Base-by-base conservation (phyloP, 1,140 invertebrate genomes). In the Drosophila repletoides region DNA sequence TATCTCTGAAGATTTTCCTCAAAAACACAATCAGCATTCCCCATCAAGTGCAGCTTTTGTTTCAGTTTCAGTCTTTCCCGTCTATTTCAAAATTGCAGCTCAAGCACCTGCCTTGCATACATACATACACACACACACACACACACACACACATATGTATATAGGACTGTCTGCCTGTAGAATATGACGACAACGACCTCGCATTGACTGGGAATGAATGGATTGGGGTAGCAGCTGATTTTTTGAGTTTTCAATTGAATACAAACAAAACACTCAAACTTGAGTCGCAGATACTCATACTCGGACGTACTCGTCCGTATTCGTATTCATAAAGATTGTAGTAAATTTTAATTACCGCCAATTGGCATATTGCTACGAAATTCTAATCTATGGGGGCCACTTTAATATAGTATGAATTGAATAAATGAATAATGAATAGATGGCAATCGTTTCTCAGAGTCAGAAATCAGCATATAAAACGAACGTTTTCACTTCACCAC, bases 381-480 rank as follows among this genome's bases (percentile, higher is more conserved):
- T 38, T 52, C 31, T 52, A 67, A 67, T 67, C 64, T 67, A 61
- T 43, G 58, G 12, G 33, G 72, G 66, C 68, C 71, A 59, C 64
- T 72, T 36, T 63, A 63, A 58, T 72, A 53, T 56, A 61, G n/a
- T 61, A 70, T 70, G 70, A 77, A 77, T 73, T 73, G 63, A 79
- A 69, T 73, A 77, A 73, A 74, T 74, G 76, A 79, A 43, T 41
- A 55, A 41, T 26, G 24, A 40, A 60, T 70, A 56, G 40, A 79
- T 77, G 60, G 56, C 55, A 72, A 76, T 72, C 67, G 41, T 22
- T 38, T 74, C 51, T 53, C 52, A 46, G 41, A 10, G 40, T 17
- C 31, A n/a, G n/a, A 56, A 43, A 64, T 56, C 60, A 64, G 51
- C 60, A 64, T 56, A 56, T 31, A 38, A 45, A 65, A 46, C 46